Percentiles rank a stretch among this genome's conserved stretches.
These are phyloP conservation scores for Serinus canaria DNA, from an alignment of 2,113 vertebrate genomes.

Conservation along the genomic window DNA sequence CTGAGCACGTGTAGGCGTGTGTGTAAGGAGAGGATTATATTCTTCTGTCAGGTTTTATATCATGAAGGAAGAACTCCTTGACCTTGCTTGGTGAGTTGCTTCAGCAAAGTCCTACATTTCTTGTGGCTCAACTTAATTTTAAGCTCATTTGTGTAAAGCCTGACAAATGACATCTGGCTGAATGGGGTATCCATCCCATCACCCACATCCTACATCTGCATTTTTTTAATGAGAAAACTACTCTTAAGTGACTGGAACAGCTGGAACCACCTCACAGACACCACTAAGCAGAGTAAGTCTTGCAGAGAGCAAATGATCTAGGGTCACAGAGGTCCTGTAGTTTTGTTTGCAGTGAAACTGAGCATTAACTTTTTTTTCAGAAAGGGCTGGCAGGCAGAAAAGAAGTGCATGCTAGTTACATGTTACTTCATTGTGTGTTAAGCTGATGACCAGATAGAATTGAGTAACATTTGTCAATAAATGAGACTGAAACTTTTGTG, in stretches of 20 bases:
- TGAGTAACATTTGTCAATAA: constrained; percentile 54
- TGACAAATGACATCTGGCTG: neutral
- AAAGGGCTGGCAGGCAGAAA: neutral
- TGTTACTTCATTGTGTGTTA: constrained; percentile 14
- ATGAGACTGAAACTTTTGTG: neutral
- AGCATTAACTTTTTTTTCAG: constrained; percentile 2
- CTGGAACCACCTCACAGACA: neutral
- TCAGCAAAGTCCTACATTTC: neutral
- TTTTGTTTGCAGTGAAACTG: constrained; percentile 45
- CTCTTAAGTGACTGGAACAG: neutral
- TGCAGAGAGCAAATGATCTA: neutral
- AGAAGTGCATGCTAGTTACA: neutral
- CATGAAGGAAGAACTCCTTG: neutral
- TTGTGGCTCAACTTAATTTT: neutral
- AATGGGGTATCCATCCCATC: neutral
- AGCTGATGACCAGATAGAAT: constrained; percentile 34
- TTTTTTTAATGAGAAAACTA: neutral
- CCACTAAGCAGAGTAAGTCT: neutral
- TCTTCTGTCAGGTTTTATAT: neutral
- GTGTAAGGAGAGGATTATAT: neutral
- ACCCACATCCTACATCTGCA: accelerated
- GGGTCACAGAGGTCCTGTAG: neutral
- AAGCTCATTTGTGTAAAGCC: neutral
- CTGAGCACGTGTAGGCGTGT: neutral
- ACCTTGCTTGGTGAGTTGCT: neutral